These are phyloP conservation scores for Euleptes europaea DNA, from an alignment of 2,113 vertebrate species.

Conservation along the genomic window DNA sequence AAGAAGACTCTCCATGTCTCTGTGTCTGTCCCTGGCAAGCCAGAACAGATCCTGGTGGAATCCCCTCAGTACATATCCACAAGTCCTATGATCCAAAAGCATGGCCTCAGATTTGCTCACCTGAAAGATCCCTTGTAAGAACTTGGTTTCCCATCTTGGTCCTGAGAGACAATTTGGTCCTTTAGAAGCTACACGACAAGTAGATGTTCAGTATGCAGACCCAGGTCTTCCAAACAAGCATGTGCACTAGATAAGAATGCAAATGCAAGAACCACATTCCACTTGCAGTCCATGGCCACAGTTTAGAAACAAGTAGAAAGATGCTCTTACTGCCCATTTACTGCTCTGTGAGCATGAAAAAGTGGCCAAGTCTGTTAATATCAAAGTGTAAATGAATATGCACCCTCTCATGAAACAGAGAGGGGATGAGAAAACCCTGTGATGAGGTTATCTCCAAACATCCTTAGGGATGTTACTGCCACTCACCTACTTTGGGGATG, in stretches of 20 bases:
- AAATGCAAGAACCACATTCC: too few species aligned
- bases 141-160: not conserved
- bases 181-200: too few species aligned
- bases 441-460: not conserved
- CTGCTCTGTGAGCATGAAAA: not conserved
- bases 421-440: not conserved
- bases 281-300: not conserved
- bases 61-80: not conserved
- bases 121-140: not conserved
- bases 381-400: not conserved
- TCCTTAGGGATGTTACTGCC: too few species aligned
- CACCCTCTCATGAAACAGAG: not conserved
- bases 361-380: not conserved
- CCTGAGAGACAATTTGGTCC: too few species aligned
- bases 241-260: too few species aligned
- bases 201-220: too few species aligned
- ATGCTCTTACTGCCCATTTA: not conserved
- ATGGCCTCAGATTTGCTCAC: not conserved
- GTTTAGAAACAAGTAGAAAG: not conserved
- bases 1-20: not conserved
- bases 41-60: not conserved
- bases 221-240: too few species aligned
- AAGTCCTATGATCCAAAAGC: not conserved
- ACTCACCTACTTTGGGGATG: too few species aligned
- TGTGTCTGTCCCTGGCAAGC: not conserved